phyloP scores from a whole-genome alignment of 2,113 vertebrate species.

The Acrocephalus kingi region DNA sequence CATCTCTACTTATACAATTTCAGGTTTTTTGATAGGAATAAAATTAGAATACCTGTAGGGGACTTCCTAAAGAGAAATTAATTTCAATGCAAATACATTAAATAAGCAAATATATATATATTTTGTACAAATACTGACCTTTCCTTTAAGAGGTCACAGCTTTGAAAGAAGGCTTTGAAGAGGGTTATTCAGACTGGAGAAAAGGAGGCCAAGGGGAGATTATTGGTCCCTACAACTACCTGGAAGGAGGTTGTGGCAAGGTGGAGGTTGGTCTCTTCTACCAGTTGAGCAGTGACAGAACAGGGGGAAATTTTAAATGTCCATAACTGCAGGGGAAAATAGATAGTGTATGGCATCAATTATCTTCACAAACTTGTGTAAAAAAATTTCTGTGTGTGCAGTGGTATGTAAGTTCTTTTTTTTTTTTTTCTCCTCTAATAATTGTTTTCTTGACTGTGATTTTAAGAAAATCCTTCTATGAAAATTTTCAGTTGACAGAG shows the following conservation, averaged over 20 bases:
- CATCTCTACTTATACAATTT: background rate
- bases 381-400: background rate
- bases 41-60: background rate
- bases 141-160: background rate
- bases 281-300: background rate
- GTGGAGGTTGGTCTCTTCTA: background rate
- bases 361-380: background rate
- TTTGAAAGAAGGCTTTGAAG: background rate
- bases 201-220: fast-evolving
- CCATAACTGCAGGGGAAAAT: background rate
- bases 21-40: background rate
- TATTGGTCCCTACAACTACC: too few relatives aligned
- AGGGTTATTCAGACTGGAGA: background rate
- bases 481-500: background rate
- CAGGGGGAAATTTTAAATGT: background rate
- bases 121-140: background rate
- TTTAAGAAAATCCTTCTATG: background rate
- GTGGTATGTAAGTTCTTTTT: background rate
- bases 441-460: background rate
- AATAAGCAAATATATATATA: background rate
- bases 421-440: background rate
- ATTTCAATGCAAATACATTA: background rate
- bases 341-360: background rate
- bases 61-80: background rate
- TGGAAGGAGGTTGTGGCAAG: background rate